Percentiles rank a stretch among this genome's conserved stretches.
Conservation (phyloP, 53 echinoderm and acorn worm species). For the Crossaster papposus region DNA sequence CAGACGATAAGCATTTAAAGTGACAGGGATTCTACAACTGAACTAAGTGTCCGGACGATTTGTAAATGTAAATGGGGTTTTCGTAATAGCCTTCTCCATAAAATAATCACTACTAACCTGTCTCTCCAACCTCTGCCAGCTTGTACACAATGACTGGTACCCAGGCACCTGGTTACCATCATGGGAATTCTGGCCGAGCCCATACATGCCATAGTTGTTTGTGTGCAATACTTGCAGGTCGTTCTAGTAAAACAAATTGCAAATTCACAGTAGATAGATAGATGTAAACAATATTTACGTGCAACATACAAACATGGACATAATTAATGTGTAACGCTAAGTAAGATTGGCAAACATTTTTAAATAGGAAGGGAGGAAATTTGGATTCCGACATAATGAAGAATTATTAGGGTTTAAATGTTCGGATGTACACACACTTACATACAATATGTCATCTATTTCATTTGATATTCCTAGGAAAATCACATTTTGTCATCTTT, state of each 20-base stretch:
- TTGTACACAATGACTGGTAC: slow-evolving; percentile 17
- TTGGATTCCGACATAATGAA: too few relatives aligned
- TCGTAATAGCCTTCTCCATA: background rate
- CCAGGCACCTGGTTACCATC: slow-evolving; percentile 8
- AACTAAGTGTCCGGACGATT: background rate
- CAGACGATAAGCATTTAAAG: too few relatives aligned
- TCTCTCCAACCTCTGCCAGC: slow-evolving; percentile 69
- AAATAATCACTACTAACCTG: slow-evolving; percentile 42
- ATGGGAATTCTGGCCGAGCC: background rate
- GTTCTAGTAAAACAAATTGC: background rate
- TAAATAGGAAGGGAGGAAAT: too few relatives aligned
- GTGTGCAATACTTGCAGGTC: background rate
- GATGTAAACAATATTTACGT: background rate
- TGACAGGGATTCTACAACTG: background rate
- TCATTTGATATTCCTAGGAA: too few relatives aligned
- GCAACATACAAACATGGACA: background rate
- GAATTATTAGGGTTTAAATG: too few relatives aligned
- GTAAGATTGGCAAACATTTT: too few relatives aligned
- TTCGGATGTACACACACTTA: too few relatives aligned
- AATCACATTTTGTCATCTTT: too few relatives aligned
- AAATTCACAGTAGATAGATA: background rate
- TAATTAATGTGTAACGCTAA: background rate
- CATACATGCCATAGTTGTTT: background rate
- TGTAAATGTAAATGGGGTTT: background rate
- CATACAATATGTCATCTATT: too few relatives aligned